These are phyloP conservation scores for Pollimyrus isidori DNA, from an alignment of 2,113 vertebrate genomes.

Conservation along the genomic window DNA sequence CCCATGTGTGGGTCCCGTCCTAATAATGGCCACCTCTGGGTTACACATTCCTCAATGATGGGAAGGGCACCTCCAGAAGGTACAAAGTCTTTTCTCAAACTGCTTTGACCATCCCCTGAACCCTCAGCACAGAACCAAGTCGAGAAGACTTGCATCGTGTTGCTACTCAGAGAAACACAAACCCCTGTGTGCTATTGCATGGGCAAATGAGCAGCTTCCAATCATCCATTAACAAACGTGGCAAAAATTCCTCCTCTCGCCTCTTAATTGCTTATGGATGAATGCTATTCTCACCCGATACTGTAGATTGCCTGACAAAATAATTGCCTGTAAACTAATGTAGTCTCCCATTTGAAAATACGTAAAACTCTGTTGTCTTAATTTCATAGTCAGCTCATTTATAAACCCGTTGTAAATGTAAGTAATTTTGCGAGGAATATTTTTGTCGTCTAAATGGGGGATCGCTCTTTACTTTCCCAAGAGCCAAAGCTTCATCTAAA, in stretches of 20 bases:
- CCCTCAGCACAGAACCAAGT: neutral
- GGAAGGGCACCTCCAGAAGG: neutral
- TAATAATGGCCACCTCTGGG: neutral
- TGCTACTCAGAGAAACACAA: neutral
- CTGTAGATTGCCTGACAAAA: neutral
- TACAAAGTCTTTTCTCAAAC: neutral
- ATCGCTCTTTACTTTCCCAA: neutral
- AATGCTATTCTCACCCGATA: neutral
- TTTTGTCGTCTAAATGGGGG: neutral
- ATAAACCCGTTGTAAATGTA: neutral
- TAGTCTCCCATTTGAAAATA: neutral
- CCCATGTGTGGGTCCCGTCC: neutral
- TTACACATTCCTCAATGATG: neutral
- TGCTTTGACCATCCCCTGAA: neutral
- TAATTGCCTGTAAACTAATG: neutral
- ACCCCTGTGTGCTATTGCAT: neutral
- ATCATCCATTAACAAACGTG: neutral
- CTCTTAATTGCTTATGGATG: neutral
- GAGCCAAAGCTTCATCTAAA: neutral
- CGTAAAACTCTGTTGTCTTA: constrained; percentile 1
- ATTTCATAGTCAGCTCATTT: neutral
- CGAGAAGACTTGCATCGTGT: neutral
- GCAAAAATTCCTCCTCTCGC: neutral
- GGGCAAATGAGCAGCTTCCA: neutral
- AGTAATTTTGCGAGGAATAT: neutral